Base-by-base conservation (phyloP, 1,140 invertebrate genomes). In the Vanessa tameamea region DNA sequence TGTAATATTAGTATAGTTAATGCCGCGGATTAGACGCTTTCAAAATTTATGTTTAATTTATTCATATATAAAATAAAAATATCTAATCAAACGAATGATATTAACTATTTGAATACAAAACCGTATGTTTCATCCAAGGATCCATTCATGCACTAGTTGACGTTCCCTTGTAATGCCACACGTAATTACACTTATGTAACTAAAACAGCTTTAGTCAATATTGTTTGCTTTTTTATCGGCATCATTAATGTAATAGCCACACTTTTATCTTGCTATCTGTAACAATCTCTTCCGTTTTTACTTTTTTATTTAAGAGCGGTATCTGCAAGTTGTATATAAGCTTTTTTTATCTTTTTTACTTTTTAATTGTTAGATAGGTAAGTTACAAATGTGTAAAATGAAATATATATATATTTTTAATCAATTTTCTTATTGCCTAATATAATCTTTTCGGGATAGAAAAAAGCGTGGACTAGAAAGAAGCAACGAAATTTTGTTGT, bases 211-310 rank as follows among this genome's bases (percentile, higher is more conserved):
- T 71, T 37, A 71, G 64, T 55, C 57, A 71, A 75, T 75, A 69
- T 74, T 74, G 61, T 75, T 75, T 75, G 23, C 47, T 53, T 75
- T 75, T 71, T 71, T 75, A 71, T 71, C 6, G 63, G 47, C 55
- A 63, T 71, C 73, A 71, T 75, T 71, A 75, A 71, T 67, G 57
- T 71, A 71, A 71, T 75, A 67, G 69, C 69, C 47, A 71, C 64
- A 67, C 64, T 70, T 75, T 71, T 70, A 75, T 57, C 51, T 75
- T 64, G 73, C 63, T 75, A 75, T 75, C 55, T 75, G 73, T 75
- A 71, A 75, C 73, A 75, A 53, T 75, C 73, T 51, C 61, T 74
- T 74, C 73, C 69, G 69, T 75, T 75, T 67, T 72, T 48, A 31
- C 67, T 68, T 71, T 43, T 75, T 74, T 74, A 14, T 69, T 23